phyloP scores from a whole-genome alignment of 2,797 vertebrate species.

The Zalophus californianus region DNA sequence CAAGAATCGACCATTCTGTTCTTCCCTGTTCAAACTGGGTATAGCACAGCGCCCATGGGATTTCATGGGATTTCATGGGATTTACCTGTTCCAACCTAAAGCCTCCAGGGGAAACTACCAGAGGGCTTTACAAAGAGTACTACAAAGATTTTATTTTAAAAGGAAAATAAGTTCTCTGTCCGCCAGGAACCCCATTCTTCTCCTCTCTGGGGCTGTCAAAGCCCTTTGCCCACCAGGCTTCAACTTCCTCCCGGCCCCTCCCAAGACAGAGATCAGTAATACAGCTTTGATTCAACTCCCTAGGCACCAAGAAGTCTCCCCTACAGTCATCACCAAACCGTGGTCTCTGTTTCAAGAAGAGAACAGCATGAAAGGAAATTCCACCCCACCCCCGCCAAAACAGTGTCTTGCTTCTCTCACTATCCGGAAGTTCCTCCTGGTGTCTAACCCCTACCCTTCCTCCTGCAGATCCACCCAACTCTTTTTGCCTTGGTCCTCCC shows the following conservation, averaged over 20 bases:
- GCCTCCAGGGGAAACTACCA: background rate
- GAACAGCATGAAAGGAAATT: slow-evolving; percentile 27
- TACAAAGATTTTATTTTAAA: background rate
- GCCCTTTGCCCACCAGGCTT: background rate
- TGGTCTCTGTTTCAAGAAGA: background rate
- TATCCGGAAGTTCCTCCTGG: slow-evolving; percentile 12
- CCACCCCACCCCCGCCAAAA: background rate
- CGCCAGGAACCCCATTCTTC: background rate
- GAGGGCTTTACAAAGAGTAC: background rate
- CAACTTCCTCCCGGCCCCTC: slow-evolving; percentile 35
- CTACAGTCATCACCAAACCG: background rate
- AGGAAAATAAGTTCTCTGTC: slow-evolving; percentile 43
- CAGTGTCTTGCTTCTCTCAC: background rate
- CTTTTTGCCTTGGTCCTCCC: background rate
- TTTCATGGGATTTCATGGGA: background rate
- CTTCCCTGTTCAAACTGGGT: background rate
- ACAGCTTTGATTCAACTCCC: slow-evolving; percentile 58
- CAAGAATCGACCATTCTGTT: background rate
- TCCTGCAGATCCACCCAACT: background rate
- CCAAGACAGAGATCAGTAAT: background rate
- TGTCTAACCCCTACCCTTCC: slow-evolving; percentile 52
- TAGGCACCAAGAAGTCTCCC: background rate
- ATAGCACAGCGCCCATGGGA: background rate
- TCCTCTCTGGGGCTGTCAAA: slow-evolving; percentile 40
- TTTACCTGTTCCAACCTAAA: background rate